Conservation (phyloP, 2,797 vertebrate species). For the Pseudocheirus occidentalis region DNA sequence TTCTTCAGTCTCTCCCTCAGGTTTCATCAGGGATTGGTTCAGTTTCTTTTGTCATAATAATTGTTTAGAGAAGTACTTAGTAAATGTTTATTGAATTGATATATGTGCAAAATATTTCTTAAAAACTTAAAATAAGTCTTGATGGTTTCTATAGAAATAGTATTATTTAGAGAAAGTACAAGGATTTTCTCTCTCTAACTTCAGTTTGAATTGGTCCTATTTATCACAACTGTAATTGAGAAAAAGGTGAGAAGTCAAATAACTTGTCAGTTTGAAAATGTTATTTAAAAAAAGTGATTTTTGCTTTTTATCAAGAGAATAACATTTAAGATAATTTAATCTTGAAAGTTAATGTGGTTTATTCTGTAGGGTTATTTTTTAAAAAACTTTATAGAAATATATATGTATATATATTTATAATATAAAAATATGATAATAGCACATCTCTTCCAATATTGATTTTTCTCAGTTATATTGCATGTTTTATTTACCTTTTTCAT, state of each 20-base stretch:
- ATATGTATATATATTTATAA: no score
- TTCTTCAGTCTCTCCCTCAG: background rate
- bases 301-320: background rate
- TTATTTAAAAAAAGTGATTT: background rate
- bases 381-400: background rate
- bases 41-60: background rate
- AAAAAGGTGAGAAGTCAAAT: background rate
- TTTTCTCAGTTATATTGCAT: background rate
- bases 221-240: background rate
- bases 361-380: background rate
- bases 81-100: background rate
- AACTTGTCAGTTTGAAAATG: background rate
- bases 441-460: background rate
- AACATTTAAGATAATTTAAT: background rate
- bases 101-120: background rate
- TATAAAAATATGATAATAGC: no score
- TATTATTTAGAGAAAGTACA: background rate
- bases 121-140: background rate
- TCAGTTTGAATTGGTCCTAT: background rate
- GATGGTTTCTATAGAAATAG: background rate
- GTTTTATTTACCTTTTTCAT: background rate
- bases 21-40: background rate
- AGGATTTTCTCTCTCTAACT: background rate
- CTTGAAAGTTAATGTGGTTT: background rate
- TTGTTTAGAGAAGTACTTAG: background rate